Evolutionary conservation across 30 jellyfish, hydroid and myxozoan genomes (phyloP), one percentile per base, ranked within the genome.

Genomic region (Morbakka virulenta): DNA sequence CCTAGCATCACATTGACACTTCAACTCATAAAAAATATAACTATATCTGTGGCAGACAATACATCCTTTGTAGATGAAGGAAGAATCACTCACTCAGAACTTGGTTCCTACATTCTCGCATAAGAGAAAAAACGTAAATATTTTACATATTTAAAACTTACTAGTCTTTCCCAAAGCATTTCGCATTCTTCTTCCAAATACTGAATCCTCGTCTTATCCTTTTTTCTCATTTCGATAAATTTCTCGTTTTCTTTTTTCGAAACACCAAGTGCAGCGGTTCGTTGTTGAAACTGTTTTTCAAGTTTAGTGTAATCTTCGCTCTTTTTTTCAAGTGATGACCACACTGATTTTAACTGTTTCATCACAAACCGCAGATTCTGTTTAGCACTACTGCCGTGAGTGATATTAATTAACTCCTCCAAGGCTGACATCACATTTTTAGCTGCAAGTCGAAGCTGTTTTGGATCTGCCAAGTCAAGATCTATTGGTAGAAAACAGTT

Each of bases 391-490:
- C 64, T 77, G 34, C 82, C 84, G 3, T 78, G 96, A 13, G 87
- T 64, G 14, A 52, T 22, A 30, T 67, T 29, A 12, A 50, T n/a
- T 21, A 33, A 72, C 35, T 86, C 89, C 6, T 86, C 91, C 0
- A 86, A 52, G 34, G 76, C 74, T 2, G 28, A 52, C 1, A 78
- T 24, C 4, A 86, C 28, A 49, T 76, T 72, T 78, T 69, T 69
- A 9, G 74, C 23, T 47, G 91, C 87, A 1, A 77, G 20, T 77
- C 62, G 36, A 90, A 90, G 77, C 11, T 76, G 62, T n/a, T 61
- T 76, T 52, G 33, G 62, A 28, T 61, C 83, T 1, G 57, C 69
- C 33, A 86, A 66, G 26, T 86, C 96, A 22, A 64, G 65, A 41
- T 41, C 57, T 41, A 17, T 41, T 6, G 57, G 17, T 6, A 41